Evolutionary conservation across 92 coral and sea anemone species (phyloP).

Genomic region (Paramuricea clavata): DNA sequence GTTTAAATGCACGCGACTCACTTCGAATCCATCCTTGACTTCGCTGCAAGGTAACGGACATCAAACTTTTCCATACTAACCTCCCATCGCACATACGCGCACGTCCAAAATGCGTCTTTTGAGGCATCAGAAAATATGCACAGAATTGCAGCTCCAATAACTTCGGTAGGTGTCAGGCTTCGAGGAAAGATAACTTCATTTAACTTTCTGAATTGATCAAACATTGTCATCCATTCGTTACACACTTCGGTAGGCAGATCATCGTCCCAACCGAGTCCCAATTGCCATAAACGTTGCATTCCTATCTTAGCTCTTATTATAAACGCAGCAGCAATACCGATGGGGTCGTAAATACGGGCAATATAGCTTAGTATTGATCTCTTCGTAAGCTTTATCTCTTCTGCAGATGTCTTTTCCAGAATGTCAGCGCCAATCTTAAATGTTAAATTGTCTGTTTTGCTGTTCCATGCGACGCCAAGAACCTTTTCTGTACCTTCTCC

Average conservation of each 20-base stretch:
- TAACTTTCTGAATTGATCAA: constrained; percentile 18
- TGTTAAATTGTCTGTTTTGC: not conserved
- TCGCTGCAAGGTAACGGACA: constrained; percentile 61
- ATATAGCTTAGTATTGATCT: not conserved
- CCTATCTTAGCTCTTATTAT: constrained; percentile 56
- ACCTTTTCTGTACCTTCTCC: not conserved
- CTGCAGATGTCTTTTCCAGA: too few relatives aligned
- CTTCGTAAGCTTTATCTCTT: not conserved
- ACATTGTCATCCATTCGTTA: constrained; percentile 29
- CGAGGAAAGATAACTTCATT: constrained; percentile 30
- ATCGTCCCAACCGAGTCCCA: constrained; percentile 54
- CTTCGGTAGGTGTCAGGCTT: constrained; percentile 37
- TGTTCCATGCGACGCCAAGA: not conserved
- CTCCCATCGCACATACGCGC: constrained; percentile 53
- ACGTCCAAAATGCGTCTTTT: constrained; percentile 61
- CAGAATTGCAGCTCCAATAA: constrained; percentile 41
- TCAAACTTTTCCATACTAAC: constrained; percentile 3
- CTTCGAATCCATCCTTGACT: not conserved
- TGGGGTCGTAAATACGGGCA: not conserved
- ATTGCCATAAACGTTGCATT: constrained; percentile 21
- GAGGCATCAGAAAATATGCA: constrained; percentile 70
- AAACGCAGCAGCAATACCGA: constrained; percentile 53
- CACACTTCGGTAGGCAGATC: not conserved
- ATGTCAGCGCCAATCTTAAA: too few relatives aligned
- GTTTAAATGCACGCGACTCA: not conserved